A percentile compares a stretch with the other conserved stretches of the same genome.
Conservation (phyloP, 2,888 invertebrate genomes). For the Ornithoptera priamus region DNA sequence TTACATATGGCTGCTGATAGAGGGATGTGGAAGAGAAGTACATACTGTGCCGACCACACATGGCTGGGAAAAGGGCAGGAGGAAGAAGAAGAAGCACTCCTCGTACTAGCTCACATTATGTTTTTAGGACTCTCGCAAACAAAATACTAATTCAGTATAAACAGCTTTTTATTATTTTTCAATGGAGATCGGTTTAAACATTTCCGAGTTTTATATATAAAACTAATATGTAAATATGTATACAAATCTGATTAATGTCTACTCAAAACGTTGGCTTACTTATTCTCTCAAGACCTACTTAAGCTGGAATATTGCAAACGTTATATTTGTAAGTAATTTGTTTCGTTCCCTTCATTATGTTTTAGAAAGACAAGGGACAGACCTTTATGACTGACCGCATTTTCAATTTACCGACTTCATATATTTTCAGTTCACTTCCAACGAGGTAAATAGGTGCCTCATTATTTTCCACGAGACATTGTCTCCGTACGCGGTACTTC, state of each 20-base stretch:
- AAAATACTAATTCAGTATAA: too few species aligned
- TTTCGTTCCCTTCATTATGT: constrained; percentile 3
- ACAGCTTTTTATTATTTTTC: too few species aligned
- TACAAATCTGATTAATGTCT: neutral
- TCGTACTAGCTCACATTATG: neutral
- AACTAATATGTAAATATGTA: too few species aligned
- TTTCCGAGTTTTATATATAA: too few species aligned
- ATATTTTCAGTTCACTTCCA: constrained; percentile 1
- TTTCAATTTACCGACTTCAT: constrained; percentile 11
- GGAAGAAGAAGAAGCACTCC: neutral
- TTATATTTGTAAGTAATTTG: constrained; percentile 12
- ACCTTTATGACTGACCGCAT: constrained; percentile 1
- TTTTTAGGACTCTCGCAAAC: too few species aligned
- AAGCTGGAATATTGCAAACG: neutral
- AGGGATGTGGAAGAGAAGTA: too few species aligned
- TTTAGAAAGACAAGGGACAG: constrained; percentile 6
- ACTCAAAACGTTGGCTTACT: neutral
- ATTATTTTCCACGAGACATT: constrained; percentile 26
- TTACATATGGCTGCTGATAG: too few species aligned
- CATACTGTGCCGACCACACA: too few species aligned
- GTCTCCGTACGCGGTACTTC: constrained; percentile 16
- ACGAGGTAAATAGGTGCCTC: constrained; percentile 21
- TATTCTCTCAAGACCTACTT: neutral
- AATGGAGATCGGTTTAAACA: too few species aligned
- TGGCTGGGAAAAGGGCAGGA: too few species aligned